A percentile compares a stretch with the other conserved stretches of the same genome.
Evolutionary conservation across 2,888 invertebrate genomes (phyloP).

Genomic region (Gibbula magus): DNA sequence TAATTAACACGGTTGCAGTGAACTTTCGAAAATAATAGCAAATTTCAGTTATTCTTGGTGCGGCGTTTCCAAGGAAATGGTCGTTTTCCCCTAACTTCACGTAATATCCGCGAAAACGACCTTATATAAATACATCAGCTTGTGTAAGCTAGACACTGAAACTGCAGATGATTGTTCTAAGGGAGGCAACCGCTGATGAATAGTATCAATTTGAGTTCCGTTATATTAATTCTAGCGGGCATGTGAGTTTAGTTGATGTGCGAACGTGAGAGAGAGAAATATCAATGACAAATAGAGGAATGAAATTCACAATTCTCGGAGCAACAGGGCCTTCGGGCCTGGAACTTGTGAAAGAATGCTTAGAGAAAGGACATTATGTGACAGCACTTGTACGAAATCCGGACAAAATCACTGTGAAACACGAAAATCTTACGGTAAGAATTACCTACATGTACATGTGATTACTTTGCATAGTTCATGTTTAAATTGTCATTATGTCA

Average conservation of each 20-base stretch:
- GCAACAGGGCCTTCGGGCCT: conserved; percentile 68
- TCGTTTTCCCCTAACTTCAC: too few relatives aligned
- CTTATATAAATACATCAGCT: too few relatives aligned
- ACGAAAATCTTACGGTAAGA: conserved; percentile 56
- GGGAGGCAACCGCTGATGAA: not conserved
- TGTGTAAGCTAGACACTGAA: too few relatives aligned
- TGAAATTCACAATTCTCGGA: conserved; percentile 66
- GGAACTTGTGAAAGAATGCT: conserved; percentile 60
- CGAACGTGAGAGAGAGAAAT: not conserved
- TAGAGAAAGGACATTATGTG: conserved; percentile 57
- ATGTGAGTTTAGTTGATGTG: not conserved
- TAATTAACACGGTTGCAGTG: not conserved
- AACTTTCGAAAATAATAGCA: too few relatives aligned
- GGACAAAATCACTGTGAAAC: conserved; percentile 51
- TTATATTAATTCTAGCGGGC: not conserved
- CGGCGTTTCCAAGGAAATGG: too few relatives aligned
- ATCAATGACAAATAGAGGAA: conserved; percentile 21
- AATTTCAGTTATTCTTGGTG: too few relatives aligned
- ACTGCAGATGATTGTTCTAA: not conserved
- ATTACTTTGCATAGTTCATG: not conserved
- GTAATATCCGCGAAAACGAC: too few relatives aligned
- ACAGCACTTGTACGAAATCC: conserved; percentile 66
- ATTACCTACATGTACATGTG: not conserved
- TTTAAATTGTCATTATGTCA: too few relatives aligned
- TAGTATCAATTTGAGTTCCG: not conserved